Conservation (phyloP, 2,888 invertebrate genomes). For the Drosophila fulvimacula region DNA sequence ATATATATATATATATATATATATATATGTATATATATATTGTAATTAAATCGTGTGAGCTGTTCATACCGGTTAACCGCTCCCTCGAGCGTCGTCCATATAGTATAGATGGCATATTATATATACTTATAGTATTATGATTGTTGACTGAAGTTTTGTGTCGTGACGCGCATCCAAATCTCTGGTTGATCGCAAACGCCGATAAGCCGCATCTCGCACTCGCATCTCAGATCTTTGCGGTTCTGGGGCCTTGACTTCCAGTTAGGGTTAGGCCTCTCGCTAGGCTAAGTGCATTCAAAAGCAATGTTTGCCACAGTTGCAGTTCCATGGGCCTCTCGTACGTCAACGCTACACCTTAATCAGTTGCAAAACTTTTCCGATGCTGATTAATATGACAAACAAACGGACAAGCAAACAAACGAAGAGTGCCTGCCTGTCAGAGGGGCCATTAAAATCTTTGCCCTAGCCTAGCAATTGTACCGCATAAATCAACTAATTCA, state of each 20-base stretch:
- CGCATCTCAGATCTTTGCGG: conserved; percentile 24
- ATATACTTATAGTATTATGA: conserved; percentile 9
- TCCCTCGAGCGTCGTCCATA: conserved; percentile 6
- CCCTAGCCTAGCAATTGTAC: conserved; percentile 64
- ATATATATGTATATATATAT: neutral
- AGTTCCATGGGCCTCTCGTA: conserved; percentile 19
- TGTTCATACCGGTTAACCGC: conserved; percentile 55
- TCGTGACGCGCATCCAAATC: conserved; percentile 55
- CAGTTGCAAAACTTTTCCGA: conserved; percentile 53
- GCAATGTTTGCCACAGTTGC: conserved; percentile 26
- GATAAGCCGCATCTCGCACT: conserved; percentile 25
- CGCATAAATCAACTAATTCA: conserved; percentile 81
- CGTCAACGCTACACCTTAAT: conserved; percentile 42
- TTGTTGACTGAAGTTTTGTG: conserved; percentile 44
- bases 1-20: neutral
- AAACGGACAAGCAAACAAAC: neutral
- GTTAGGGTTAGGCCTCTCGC: conserved; percentile 30
- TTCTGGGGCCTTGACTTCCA: conserved; percentile 45
- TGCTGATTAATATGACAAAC: conserved; percentile 54
- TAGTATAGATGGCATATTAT: conserved; percentile 1
- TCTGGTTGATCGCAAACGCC: conserved; percentile 16
- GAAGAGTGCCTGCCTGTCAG: conserved; percentile 21
- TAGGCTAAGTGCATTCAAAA: conserved; percentile 26
- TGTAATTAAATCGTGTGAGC: conserved; percentile 33
- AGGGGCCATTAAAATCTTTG: conserved; percentile 66